Evolutionary conservation across 2,797 vertebrate species (phyloP).

Genomic region (Benthosema pterotum): DNA sequence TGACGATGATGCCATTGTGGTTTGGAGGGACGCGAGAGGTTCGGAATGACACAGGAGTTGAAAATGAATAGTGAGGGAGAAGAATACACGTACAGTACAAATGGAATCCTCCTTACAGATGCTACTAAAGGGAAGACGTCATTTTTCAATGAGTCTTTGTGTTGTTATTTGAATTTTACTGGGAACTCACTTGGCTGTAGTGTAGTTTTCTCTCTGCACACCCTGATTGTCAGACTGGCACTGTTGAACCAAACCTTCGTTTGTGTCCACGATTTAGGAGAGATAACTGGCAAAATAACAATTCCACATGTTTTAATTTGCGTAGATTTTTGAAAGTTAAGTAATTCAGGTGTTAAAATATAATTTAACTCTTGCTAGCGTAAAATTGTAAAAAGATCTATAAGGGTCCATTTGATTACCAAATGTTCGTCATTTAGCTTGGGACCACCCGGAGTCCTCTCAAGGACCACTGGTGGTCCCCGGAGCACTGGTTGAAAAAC

Average conservation of each 20-base stretch:
- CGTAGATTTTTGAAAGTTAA: too few species aligned
- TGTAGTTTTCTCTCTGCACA: background rate
- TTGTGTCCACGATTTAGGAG: too few species aligned
- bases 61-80: background rate
- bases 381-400: too few species aligned
- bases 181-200: background rate
- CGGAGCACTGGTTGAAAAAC: too few species aligned
- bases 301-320: too few species aligned
- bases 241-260: slow-evolving; percentile 14
- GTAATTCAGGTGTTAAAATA: too few species aligned
- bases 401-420: too few species aligned
- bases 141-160: background rate
- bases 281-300: too few species aligned
- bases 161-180: slow-evolving; percentile 2
- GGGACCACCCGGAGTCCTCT: too few species aligned
- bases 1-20: slow-evolving; percentile 59
- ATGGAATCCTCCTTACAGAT: background rate
- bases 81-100: background rate
- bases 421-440: too few species aligned
- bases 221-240: slow-evolving; percentile 10
- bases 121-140: background rate
- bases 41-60: slow-evolving; percentile 24
- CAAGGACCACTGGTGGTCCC: too few species aligned
- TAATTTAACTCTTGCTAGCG: too few species aligned
- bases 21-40: slow-evolving; percentile 23